A percentile compares a stretch with the other conserved stretches of the same genome.
Conservation (phyloP, 2,113 vertebrate genomes). For the Motacilla tschutschensis region DNA sequence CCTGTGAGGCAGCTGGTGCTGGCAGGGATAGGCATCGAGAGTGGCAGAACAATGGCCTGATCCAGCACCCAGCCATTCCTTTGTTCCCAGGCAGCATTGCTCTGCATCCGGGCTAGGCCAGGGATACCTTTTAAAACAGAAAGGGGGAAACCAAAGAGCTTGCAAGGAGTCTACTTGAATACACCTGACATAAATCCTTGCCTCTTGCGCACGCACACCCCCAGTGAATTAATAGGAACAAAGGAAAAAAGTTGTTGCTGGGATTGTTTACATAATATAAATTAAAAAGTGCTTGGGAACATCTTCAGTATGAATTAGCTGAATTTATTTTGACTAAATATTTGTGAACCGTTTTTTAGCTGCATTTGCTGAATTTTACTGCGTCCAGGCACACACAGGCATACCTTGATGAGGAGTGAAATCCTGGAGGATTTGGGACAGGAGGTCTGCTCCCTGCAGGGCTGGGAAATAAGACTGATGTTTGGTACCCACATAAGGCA, state of each 20-base stretch:
- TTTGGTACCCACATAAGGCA: background rate
- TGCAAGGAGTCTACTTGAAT: background rate
- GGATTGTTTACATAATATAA: constrained; percentile 23
- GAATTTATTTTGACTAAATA: background rate
- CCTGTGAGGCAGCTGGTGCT: background rate
- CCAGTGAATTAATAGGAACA: constrained; percentile 48
- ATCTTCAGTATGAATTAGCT: constrained; percentile 12
- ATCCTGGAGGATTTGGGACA: background rate
- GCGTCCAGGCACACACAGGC: fast-evolving
- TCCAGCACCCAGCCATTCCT: background rate
- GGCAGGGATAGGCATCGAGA: fast-evolving
- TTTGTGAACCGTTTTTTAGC: background rate
- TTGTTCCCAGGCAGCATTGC: background rate
- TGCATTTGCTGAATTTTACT: background rate
- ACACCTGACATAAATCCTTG: background rate
- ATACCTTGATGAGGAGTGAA: background rate
- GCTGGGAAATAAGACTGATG: background rate
- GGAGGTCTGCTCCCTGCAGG: background rate
- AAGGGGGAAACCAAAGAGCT: background rate
- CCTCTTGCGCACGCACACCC: fast-evolving
- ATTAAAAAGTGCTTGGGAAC: background rate
- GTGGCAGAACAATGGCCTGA: background rate
- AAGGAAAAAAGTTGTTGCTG: constrained; percentile 57
- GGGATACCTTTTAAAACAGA: background rate
- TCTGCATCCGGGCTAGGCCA: background rate